phyloP scores from a whole-genome alignment of 1,140 invertebrate genomes.

The Ostrea edulis region DNA sequence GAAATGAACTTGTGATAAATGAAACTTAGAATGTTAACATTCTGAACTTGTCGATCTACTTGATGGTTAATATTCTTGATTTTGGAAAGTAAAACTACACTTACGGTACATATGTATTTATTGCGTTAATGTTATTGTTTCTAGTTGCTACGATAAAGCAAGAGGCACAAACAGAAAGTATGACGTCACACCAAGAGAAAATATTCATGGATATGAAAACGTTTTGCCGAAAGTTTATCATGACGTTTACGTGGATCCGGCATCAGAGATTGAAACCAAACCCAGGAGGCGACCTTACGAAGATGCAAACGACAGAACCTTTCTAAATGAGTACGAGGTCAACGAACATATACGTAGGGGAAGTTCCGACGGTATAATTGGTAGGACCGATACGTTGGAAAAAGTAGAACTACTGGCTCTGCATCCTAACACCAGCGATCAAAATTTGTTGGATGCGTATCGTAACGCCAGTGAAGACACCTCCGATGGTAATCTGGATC shows the following conservation, averaged over 20 bases:
- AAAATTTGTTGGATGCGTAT: neutral
- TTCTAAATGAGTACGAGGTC: neutral
- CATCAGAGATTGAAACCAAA: neutral
- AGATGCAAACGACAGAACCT: neutral
- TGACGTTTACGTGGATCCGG: neutral
- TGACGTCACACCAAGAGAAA: neutral
- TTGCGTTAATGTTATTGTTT: neutral
- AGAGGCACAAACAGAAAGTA: neutral
- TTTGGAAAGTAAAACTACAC: too few relatives aligned
- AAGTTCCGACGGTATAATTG: neutral
- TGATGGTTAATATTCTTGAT: too few relatives aligned
- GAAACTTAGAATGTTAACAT: too few relatives aligned
- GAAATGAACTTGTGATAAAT: too few relatives aligned
- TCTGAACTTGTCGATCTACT: too few relatives aligned
- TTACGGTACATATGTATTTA: too few relatives aligned
- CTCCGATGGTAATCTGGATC: too few relatives aligned
- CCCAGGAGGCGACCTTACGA: neutral
- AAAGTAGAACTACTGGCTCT: neutral
- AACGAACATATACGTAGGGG: neutral
- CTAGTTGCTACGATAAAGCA: neutral
- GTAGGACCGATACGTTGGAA: neutral
- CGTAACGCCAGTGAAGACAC: neutral
- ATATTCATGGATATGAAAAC: neutral
- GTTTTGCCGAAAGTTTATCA: neutral
- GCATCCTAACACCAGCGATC: neutral